Percentiles rank a stretch among this genome's conserved stretches.
phyloP scores from a whole-genome alignment of 2,113 vertebrate species.

The Toxotes chatareus region DNA sequence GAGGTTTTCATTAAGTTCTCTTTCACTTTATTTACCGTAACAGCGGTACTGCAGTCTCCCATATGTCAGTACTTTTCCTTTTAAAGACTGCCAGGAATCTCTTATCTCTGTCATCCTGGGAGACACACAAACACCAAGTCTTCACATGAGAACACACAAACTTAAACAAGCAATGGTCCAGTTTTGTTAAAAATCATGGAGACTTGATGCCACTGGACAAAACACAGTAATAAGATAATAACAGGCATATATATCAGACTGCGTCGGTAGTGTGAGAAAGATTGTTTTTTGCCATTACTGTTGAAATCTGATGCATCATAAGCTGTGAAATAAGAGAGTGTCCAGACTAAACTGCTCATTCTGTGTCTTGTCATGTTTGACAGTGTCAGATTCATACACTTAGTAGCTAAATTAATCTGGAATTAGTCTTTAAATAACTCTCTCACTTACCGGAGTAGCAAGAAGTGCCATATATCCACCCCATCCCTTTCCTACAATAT shows the following conservation, averaged over 20 bases:
- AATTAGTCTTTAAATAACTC: conserved; percentile 47
- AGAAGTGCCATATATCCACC: conserved; percentile 16
- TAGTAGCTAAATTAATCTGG: conserved; percentile 37
- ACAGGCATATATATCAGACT: not conserved
- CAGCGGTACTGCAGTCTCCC: conserved; percentile 31
- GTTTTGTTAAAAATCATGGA: conserved; percentile 1
- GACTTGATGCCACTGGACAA: not conserved
- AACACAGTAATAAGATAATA: conserved; percentile 14
- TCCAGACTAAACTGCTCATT: conserved; percentile 29
- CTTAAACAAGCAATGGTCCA: not conserved
- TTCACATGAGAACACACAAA: conserved; percentile 22
- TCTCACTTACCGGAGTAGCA: conserved; percentile 40
- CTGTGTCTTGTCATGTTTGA: conserved; percentile 61
- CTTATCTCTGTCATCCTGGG: conserved; percentile 50
- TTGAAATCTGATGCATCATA: conserved; percentile 20
- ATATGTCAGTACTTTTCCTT: conserved; percentile 58
- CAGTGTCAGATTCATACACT: conserved; percentile 62
- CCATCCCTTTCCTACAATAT: not conserved
- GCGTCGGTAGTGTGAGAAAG: conserved; percentile 7
- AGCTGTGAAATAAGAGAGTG: conserved; percentile 9
- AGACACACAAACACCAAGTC: conserved; percentile 45
- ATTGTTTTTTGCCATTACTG: conserved; percentile 27
- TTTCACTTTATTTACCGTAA: conserved; percentile 46
- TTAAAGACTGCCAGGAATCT: conserved; percentile 59
- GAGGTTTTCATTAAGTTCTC: not conserved